Evolutionary conservation across 2,888 invertebrate species (phyloP).

Genomic region (Phorcus lineatus): DNA sequence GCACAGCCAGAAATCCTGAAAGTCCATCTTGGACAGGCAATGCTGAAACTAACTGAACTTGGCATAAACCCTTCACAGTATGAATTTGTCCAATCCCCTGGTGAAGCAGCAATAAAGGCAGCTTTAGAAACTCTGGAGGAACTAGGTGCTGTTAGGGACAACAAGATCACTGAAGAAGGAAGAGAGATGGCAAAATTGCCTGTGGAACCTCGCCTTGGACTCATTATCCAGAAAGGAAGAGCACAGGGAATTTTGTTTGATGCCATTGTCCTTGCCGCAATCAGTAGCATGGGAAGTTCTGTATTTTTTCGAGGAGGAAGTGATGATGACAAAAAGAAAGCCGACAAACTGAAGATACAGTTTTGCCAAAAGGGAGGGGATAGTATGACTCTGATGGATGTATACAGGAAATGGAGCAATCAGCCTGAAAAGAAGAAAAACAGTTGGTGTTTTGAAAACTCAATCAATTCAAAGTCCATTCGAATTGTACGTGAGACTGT

Average conservation of each 20-base stretch:
- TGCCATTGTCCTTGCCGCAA: slow-evolving; percentile 64
- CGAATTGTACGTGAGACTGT: slow-evolving; percentile 56
- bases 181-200: slow-evolving; percentile 67
- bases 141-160: slow-evolving; percentile 62
- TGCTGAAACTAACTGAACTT: slow-evolving; percentile 70
- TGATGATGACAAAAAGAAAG: slow-evolving; percentile 56
- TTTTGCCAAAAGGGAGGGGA: slow-evolving; percentile 69
- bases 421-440: slow-evolving; percentile 56
- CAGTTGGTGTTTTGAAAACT: slow-evolving; percentile 70
- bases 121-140: slow-evolving; percentile 59
- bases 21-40: slow-evolving; percentile 65
- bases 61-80: slow-evolving; percentile 66
- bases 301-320: slow-evolving; percentile 67
- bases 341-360: slow-evolving; percentile 58
- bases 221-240: slow-evolving; percentile 55
- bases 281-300: slow-evolving; percentile 60
- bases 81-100: slow-evolving; percentile 72
- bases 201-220: slow-evolving; percentile 68
- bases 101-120: slow-evolving; percentile 53
- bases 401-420: slow-evolving; percentile 62
- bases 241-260: slow-evolving; percentile 57
- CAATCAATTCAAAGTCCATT: slow-evolving; percentile 71
- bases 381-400: slow-evolving; percentile 61
- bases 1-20: slow-evolving; percentile 73
- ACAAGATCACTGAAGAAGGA: slow-evolving; percentile 67